Conservation (phyloP, 2,113 vertebrate species). For the Onychostoma macrolepis region DNA sequence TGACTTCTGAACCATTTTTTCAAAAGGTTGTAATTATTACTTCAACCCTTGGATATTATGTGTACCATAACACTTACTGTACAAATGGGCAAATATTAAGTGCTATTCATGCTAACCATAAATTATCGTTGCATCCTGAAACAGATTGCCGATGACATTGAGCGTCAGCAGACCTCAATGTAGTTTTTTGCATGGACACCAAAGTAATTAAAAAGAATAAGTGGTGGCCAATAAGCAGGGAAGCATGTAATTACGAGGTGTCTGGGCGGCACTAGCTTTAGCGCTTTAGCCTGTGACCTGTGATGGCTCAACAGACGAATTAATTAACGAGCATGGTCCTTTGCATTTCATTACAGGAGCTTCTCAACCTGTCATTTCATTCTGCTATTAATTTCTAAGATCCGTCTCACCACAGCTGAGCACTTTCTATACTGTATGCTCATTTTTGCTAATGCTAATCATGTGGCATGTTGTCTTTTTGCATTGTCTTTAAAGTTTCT, state of each 20-base stretch:
- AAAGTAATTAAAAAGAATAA: constrained; percentile 51
- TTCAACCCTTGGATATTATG: not conserved
- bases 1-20: not conserved
- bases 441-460: not conserved
- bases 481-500: not conserved
- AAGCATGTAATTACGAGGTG: constrained; percentile 47
- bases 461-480: not conserved
- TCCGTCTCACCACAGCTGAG: not conserved
- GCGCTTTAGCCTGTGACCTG: constrained; percentile 43
- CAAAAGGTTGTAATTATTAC: constrained; percentile 6
- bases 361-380: constrained; percentile 1
- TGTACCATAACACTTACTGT: constrained; percentile 1
- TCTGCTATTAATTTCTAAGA: not conserved
- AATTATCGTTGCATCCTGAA: not conserved
- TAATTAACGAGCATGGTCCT: constrained; percentile 39
- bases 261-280: constrained; percentile 39
- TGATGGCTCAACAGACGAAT: constrained; percentile 38
- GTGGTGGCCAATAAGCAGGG: constrained; percentile 15
- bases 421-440: not conserved
- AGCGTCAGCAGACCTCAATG: not conserved
- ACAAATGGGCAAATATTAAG: not conserved
- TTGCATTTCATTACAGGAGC: constrained; percentile 53
- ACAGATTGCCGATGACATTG: not conserved
- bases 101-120: constrained; percentile 13
- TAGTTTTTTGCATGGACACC: constrained; percentile 21